Evolutionary conservation across 1,140 invertebrate species (phyloP).

Genomic region (Harpegnathos saltator): DNA sequence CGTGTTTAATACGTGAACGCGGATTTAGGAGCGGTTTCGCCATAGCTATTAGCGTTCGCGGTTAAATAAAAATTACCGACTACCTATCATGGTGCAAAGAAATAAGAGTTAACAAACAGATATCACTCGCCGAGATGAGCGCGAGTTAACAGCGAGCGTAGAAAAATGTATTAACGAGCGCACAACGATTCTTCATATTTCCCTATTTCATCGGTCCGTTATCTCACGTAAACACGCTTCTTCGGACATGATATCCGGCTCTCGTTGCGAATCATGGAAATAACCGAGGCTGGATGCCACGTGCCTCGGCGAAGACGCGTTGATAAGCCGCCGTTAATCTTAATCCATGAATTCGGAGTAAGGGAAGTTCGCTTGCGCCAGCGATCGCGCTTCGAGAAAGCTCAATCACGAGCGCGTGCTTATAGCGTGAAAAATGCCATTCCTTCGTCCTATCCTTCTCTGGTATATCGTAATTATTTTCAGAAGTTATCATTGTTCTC

Average conservation of each 20-base stretch:
- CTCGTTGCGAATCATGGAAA: conserved; percentile 47
- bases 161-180: not conserved
- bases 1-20: not conserved
- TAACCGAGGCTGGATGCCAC: conserved; percentile 49
- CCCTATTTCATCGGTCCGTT: conserved; percentile 32
- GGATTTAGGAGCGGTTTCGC: conserved; percentile 12
- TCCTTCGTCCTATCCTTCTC: too few species aligned
- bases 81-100: not conserved
- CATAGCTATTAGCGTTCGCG: not conserved
- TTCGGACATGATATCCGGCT: conserved; percentile 25
- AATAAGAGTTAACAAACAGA: not conserved
- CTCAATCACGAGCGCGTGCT: too few species aligned
- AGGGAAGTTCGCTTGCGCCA: too few species aligned
- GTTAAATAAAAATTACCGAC: not conserved
- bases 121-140: conserved; percentile 9
- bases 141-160: not conserved
- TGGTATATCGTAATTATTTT: too few species aligned
- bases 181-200: conserved; percentile 15
- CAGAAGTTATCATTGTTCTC: too few species aligned
- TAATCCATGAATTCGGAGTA: too few species aligned
- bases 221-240: conserved; percentile 63
- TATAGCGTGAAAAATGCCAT: too few species aligned
- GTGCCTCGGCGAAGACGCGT: conserved; percentile 34
- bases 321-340: conserved; percentile 32
- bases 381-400: too few species aligned